Conservation (phyloP, 2,113 vertebrate genomes). For the Euleptes europaea region DNA sequence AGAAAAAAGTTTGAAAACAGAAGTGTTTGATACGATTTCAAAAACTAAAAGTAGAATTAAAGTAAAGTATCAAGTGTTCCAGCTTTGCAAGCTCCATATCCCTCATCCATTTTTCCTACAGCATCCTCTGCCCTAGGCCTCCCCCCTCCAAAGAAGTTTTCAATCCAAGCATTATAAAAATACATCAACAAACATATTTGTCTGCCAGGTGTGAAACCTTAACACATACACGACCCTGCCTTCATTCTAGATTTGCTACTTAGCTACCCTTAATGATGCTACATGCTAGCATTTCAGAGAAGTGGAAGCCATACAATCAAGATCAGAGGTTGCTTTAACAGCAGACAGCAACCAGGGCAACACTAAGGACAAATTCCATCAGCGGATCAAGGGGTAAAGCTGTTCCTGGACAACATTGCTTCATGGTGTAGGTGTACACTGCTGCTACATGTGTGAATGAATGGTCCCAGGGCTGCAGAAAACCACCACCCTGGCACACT, state of each 20-base stretch:
- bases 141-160: not conserved
- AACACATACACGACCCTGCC: not conserved
- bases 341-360: not conserved
- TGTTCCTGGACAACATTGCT: not conserved
- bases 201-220: not conserved
- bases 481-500: too few species aligned
- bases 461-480: too few species aligned
- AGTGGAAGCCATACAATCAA: not conserved
- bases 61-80: not conserved
- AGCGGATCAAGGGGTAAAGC: not conserved
- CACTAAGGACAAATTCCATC: not conserved
- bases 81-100: not conserved
- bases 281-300: not conserved
- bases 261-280: not conserved
- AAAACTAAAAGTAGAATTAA: not conserved
- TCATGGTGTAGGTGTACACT: not conserved
- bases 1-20: not conserved
- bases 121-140: not conserved
- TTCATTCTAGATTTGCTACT: not conserved
- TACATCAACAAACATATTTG: not conserved
- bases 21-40: not conserved
- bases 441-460: not conserved
- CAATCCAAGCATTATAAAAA: not conserved
- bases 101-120: not conserved
- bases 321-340: not conserved